phyloP scores from a whole-genome alignment of 35 echinoderm and acorn worm genomes.

The Holothuria glaberrima region DNA sequence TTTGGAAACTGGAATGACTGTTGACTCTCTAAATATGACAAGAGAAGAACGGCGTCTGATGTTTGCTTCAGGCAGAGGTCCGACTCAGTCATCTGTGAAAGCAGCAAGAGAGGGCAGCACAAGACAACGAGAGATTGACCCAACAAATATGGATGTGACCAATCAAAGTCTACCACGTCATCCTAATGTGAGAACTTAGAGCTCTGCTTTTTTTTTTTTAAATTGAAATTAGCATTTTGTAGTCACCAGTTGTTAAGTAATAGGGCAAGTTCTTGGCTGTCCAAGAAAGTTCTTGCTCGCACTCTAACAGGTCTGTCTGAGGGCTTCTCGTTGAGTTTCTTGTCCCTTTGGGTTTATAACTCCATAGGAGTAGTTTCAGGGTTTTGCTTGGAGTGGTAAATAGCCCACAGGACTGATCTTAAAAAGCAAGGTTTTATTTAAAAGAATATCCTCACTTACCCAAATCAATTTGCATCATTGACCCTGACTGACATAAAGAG shows the following conservation, averaged over 20 bases:
- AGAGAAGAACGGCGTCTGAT: slow-evolving; percentile 82
- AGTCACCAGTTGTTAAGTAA: neutral
- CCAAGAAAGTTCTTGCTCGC: too few relatives aligned
- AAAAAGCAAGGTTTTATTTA: too few relatives aligned
- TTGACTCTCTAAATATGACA: slow-evolving; percentile 62
- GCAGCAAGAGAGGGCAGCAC: slow-evolving; percentile 67
- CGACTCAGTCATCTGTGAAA: slow-evolving; percentile 78
- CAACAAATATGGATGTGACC: slow-evolving; percentile 79
- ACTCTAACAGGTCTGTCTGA: too few relatives aligned
- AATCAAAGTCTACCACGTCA: slow-evolving; percentile 78
- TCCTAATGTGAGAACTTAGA: slow-evolving; percentile 73
- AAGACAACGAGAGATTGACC: slow-evolving; percentile 31
- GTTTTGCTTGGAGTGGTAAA: too few relatives aligned
- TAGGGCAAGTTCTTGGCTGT: neutral
- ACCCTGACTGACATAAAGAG: too few relatives aligned
- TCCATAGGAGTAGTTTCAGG: too few relatives aligned
- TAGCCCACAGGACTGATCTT: too few relatives aligned
- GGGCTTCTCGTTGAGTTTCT: too few relatives aligned
- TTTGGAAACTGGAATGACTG: slow-evolving; percentile 64
- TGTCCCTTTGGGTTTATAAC: too few relatives aligned
- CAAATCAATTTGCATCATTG: too few relatives aligned
- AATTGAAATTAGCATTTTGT: neutral
- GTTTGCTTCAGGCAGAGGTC: slow-evolving; percentile 85
- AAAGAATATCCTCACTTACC: too few relatives aligned
- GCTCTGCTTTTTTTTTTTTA: neutral